Base-by-base conservation (phyloP, 2,113 vertebrate genomes). In the Isichthys henryi region DNA sequence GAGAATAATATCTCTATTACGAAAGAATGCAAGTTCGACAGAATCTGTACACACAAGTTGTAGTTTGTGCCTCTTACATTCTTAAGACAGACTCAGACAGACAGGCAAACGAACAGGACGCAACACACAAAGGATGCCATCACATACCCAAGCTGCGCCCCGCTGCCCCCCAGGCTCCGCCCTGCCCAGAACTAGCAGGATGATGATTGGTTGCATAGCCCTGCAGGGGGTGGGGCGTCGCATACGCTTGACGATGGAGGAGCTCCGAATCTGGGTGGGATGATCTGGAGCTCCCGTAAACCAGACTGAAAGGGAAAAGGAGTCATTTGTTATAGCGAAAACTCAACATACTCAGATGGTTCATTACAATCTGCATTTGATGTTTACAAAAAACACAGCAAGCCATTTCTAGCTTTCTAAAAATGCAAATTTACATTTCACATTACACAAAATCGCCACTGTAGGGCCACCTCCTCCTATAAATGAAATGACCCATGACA, bases 191-290 rank as follows among this genome's bases (percentile, higher is more conserved):
- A 96, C 97, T 97, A 95, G 97, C 97, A n/a, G 97, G 97, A 94
- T 98, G 97, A 95, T 98, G 97, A 96, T 98, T 98, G 96, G 97
- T 97, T 93, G 97, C 97, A 96, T 98, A 98, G 95, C 97, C 97
- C 96, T 98, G 97, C 93, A 98, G 96, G 92, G 97, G 97, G 96
- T 98, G 97, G 91, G 97, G 97, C 92, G 97, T 97, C 91, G 96
- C 97, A 90, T 98, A 98, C 89, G 97, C 97, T 94, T 98, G 97
- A 90, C 97, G 94, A 93, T 98, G 97, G 92, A 98, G 97, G 93
- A 98, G 97, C 95, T 98, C 97, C 31, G 97, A 97, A 90, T 98
- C 97, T 56, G 97, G 97, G 94, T 98, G 97, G 77, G 97, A 97
- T 93, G 96, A 97, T 95, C 97, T 96, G 95, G 97, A 97, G 94